Evolutionary conservation across 1,140 invertebrate genomes (phyloP), one percentile per base, ranked within the genome.

Genomic region (Orussus abietinus): DNA sequence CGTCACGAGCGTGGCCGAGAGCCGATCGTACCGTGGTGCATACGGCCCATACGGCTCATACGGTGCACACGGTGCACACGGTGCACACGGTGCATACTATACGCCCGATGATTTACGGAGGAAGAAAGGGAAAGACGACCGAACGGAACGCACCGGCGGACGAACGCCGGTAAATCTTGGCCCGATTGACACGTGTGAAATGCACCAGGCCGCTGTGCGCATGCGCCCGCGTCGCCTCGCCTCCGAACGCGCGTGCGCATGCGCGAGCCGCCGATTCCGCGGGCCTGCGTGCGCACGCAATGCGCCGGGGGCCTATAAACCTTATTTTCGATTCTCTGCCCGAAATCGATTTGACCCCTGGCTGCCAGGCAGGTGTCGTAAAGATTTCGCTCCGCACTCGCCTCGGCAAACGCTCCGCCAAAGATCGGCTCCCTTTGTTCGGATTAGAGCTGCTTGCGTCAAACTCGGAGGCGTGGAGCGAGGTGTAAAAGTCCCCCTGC

Each of bases 291-390:
- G n/a, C n/a, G n/a, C n/a, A n/a, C n/a, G 22, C 22, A 25, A 7
- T 25, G 22, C 22, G 6, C 6, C 22, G 22, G n/a, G n/a, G n/a
- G n/a, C 34, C 31, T 45, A 52, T 59, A 60, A 60, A 62, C 45
- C 49, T 59, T 59, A 54, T 62, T 56, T 60, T 49, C 59, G 57
- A 64, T 65, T 62, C 55, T n/a, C n/a, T 49, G 31, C 33, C 38
- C 53, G 47, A 62, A 66, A 64, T 63, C 55, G 54, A 64, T 59
- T 64, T 64, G 57, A 66, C 57, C 61, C 42, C 47, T 46, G 41
- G 33, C 47, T 49, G 47, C 38, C 41, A n/a, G n/a, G n/a, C n/a
- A n/a, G n/a, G n/a, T n/a, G n/a, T 36, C 34, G 34, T 36, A 36
- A 36, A 36, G n/a, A n/a, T n/a, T n/a, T n/a, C n/a, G n/a, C n/a